Base-by-base conservation (phyloP, 2,888 invertebrate genomes). In the Diloba caeruleocephala region DNA sequence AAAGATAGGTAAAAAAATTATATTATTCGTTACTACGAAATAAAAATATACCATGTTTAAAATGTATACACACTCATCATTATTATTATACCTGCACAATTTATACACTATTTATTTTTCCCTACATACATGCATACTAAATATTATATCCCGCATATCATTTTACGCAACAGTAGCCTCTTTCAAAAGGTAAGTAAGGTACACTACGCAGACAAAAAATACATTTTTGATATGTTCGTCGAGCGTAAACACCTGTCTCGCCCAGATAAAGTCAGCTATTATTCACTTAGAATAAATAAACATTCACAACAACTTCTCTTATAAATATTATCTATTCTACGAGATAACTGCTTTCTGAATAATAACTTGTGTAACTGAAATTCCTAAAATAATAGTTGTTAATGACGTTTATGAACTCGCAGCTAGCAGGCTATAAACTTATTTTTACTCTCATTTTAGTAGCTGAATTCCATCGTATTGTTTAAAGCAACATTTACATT, bases 171-270 rank as follows among this genome's bases (percentile, higher is more conserved):
- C 10, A 4, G 17, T 29, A 29, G 21, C 13, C 44, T 31, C 9
- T n/a, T 34, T 52, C 33, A 63, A 60, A 63, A 63, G 25, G 21
- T 33, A 42, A 19, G 42, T 29, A 12, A 31, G 14, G 12, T 34
- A 32, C 17, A 41, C 21, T 33, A 19, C 28, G 60, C 52, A 28
- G 13, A 41, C 33, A 31, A 38, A 44, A 46, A 55, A 52, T 62
- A 56, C 68, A 60, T 51, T 51, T 62, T 67, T 67, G 31, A 56
- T 62, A 45, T 31, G 31, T 10, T 13, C 19, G 15, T 29, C 13
- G 41, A 45, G 42, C 51, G 63, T 59, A 38, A 51, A 48, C 64
- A 66, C 59, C 54, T 69, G 59, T 43, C 53, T 39, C 43, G 10
- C 8, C n/a, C 26, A 54, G 42, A 52, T 59, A 46, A 33, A 33